phyloP scores from a whole-genome alignment of 1,140 invertebrate genomes.

The Drosophila sechellia region DNA sequence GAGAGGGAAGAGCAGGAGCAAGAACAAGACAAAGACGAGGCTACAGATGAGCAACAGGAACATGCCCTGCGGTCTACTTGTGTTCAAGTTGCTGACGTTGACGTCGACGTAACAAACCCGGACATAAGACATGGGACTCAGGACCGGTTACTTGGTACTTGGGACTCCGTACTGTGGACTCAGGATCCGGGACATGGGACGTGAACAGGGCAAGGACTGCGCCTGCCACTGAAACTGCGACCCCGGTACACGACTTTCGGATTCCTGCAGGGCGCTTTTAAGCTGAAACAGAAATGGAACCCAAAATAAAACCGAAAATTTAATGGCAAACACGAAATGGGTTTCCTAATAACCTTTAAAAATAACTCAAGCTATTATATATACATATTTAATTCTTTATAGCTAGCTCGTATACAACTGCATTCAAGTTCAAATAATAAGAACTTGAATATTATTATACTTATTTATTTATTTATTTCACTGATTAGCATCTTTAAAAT shows the following conservation, averaged over 20 bases:
- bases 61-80: conserved; percentile 68
- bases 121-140: conserved; percentile 29
- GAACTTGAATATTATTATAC: too few relatives aligned
- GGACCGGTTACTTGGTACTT: conserved; percentile 1
- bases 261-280: conserved; percentile 70
- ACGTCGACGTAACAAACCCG: conserved; percentile 57
- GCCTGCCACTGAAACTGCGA: conserved; percentile 37
- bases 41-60: conserved; percentile 66
- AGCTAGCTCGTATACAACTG: too few relatives aligned
- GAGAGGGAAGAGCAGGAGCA: conserved; percentile 1
- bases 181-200: conserved; percentile 20
- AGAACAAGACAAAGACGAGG: conserved; percentile 19
- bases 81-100: conserved; percentile 58
- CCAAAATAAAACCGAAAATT: conserved; percentile 4
- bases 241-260: conserved; percentile 69
- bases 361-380: not conserved
- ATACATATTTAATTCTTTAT: not conserved
- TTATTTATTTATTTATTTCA: too few relatives aligned
- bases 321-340: not conserved
- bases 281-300: conserved; percentile 25
- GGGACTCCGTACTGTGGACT: not conserved
- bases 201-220: conserved; percentile 42
- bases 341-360: conserved; percentile 5
- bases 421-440: too few relatives aligned
- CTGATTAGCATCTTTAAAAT: not conserved